Conservation (phyloP, 2,113 vertebrate species). For the Castor canadensis region DNA sequence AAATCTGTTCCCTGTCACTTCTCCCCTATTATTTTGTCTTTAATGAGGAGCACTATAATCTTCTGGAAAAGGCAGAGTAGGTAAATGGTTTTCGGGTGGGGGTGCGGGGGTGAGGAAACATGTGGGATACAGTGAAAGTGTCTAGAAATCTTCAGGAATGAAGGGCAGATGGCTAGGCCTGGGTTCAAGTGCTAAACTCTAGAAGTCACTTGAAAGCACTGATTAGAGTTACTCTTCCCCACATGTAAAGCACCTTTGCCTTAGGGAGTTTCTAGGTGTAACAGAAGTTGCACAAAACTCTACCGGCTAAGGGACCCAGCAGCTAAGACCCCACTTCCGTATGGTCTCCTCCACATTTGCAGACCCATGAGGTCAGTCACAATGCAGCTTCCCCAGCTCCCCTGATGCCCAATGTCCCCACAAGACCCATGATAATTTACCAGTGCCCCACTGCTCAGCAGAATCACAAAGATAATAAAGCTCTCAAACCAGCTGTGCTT, state of each 20-base stretch:
- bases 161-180: background rate
- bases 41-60: background rate
- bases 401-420: background rate
- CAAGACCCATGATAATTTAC: constrained; percentile 79
- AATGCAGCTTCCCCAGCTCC: background rate
- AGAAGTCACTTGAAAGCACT: background rate
- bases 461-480: constrained; percentile 97
- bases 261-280: background rate
- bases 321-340: background rate
- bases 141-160: constrained; percentile 14
- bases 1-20: background rate
- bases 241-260: background rate
- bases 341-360: background rate
- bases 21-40: background rate
- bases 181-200: background rate
- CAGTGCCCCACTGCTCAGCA: constrained; percentile 94
- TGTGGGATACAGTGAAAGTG: background rate
- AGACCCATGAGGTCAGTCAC: no score
- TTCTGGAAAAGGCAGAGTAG: background rate
- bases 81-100: background rate
- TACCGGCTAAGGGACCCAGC: no score
- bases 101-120: background rate
- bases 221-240: background rate
- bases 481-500: constrained; percentile 96
- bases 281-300: background rate